A percentile compares a stretch with the other conserved stretches of the same genome.
These are phyloP conservation scores for Nanorana parkeri DNA, from an alignment of 2,113 vertebrate genomes.

Conservation along the genomic window DNA sequence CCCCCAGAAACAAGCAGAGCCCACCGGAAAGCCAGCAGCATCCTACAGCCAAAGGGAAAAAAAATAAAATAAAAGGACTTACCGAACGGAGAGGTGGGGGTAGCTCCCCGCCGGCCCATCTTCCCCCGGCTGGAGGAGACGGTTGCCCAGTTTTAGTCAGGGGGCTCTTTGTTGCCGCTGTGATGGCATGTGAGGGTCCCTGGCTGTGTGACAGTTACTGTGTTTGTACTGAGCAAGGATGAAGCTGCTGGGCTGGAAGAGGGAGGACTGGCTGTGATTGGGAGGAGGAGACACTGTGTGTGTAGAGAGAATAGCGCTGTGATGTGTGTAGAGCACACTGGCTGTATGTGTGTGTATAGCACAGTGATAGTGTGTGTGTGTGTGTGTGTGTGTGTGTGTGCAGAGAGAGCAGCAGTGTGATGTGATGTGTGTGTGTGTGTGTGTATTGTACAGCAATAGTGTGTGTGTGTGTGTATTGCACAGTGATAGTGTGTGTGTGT, in stretches of 20 bases:
- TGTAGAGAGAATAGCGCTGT: background rate
- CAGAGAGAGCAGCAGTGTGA: background rate
- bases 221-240: constrained; percentile 18
- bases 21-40: constrained; percentile 15
- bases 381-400: background rate
- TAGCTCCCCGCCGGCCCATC: constrained; percentile 71
- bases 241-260: constrained; percentile 45
- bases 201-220: background rate
- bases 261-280: constrained; percentile 24
- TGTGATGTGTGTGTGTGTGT: background rate
- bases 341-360: background rate
- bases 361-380: background rate
- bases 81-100: constrained; percentile 67
- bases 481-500: background rate
- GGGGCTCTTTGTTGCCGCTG: constrained; percentile 70
- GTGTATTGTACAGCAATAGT: background rate
- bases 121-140: constrained; percentile 52
- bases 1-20: background rate
- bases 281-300: constrained; percentile 11
- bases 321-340: background rate
- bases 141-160: constrained; percentile 61
- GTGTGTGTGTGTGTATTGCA: background rate
- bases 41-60: background rate
- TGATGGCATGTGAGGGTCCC: constrained; percentile 68
- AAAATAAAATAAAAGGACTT: constrained; percentile 57